phyloP scores from a whole-genome alignment of 2,888 invertebrate species.

The Cataglyphis livida region DNA sequence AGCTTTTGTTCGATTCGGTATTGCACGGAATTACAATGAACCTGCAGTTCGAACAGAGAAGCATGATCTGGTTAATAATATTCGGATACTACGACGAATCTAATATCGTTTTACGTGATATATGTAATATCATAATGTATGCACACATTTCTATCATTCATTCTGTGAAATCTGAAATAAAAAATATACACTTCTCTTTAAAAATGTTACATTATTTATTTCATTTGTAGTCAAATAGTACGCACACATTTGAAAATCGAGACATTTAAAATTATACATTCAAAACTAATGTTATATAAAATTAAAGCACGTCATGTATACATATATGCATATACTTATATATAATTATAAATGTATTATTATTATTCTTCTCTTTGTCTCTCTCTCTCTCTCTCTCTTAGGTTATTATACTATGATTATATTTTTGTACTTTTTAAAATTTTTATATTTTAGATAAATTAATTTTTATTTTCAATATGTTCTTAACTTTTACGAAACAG shows the following conservation, averaged over 20 bases:
- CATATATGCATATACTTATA: background rate
- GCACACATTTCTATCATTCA: slow-evolving; percentile 2
- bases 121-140: background rate
- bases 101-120: background rate
- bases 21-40: background rate
- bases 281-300: background rate
- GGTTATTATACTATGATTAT: background rate
- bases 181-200: background rate
- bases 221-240: background rate
- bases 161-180: slow-evolving; percentile 21
- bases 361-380: too few species aligned
- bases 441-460: slow-evolving; percentile 3
- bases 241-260: background rate
- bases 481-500: background rate
- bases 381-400: background rate
- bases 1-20: background rate
- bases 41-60: background rate
- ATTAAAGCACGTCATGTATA: background rate
- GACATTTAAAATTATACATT: background rate
- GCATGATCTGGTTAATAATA: slow-evolving; percentile 34
- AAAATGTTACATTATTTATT: background rate
- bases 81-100: background rate
- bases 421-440: background rate
- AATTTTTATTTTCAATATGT: background rate
- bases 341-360: slow-evolving; percentile 7